phyloP scores from a whole-genome alignment of 2,113 vertebrate genomes.

The Mellivora capensis region DNA sequence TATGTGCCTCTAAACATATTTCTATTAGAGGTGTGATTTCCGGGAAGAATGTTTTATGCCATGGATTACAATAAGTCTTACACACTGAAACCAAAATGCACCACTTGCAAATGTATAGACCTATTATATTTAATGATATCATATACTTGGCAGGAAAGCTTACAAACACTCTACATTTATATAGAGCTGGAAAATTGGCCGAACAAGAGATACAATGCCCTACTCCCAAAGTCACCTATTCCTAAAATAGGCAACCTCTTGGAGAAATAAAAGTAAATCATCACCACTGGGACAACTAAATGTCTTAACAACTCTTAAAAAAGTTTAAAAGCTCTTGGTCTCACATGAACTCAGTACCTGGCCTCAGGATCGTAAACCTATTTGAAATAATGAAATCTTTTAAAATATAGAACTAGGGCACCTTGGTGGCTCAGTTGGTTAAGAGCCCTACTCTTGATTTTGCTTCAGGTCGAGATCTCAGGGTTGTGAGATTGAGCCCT shows the following conservation, averaged over 20 bases:
- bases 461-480: background rate
- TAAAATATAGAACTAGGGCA: background rate
- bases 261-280: constrained; percentile 19
- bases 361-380: background rate
- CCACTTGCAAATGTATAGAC: constrained; percentile 23
- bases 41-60: constrained; percentile 22
- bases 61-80: constrained; percentile 57
- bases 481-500: background rate
- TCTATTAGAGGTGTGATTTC: constrained; percentile 52
- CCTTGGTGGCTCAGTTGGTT: background rate
- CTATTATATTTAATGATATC: constrained; percentile 35
- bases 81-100: constrained; percentile 29
- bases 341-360: background rate
- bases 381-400: background rate
- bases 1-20: constrained; percentile 57
- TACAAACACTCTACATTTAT: background rate
- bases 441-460: background rate
- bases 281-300: background rate
- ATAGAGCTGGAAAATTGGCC: background rate
- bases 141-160: background rate
- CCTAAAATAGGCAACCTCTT: background rate
- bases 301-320: background rate
- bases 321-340: background rate
- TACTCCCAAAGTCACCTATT: background rate
- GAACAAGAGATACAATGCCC: background rate